phyloP scores from a whole-genome alignment of 2,888 invertebrate species.

The Drosophila prostipennis region DNA sequence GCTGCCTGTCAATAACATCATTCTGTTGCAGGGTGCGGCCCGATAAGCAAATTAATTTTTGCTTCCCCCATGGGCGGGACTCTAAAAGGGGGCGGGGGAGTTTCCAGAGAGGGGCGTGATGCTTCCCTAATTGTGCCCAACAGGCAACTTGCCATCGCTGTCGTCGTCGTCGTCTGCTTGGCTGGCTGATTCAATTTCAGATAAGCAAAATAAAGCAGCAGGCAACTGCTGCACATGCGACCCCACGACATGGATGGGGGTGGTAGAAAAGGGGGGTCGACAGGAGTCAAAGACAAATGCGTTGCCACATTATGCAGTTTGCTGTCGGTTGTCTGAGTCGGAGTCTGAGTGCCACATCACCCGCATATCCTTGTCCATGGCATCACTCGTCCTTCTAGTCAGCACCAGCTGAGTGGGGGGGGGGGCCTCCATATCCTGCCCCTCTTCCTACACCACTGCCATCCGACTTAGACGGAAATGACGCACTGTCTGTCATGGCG shows the following conservation, averaged over 20 bases:
- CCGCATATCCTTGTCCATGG: constrained; percentile 39
- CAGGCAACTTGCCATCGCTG: constrained; percentile 54
- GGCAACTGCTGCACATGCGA: constrained; percentile 66
- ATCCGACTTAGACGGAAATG: constrained; percentile 61
- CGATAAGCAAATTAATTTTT: constrained; percentile 81
- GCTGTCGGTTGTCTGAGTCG: constrained; percentile 40
- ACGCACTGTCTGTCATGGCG: constrained; percentile 58
- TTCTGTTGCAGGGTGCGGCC: constrained; percentile 70
- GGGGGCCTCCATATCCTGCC: background rate
- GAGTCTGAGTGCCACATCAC: constrained; percentile 59
- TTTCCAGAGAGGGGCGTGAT: constrained; percentile 24
- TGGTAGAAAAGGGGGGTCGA: constrained; percentile 11
- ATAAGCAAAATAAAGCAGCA: constrained; percentile 78
- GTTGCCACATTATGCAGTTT: constrained; percentile 74
- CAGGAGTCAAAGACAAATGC: constrained; percentile 72
- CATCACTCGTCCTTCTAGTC: constrained; percentile 14
- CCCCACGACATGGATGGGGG: constrained; percentile 25
- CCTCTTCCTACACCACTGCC: constrained; percentile 5
- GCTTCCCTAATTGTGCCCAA: constrained; percentile 74
- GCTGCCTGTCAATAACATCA: constrained; percentile 74
- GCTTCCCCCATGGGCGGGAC: constrained; percentile 27
- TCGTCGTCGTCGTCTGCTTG: constrained; percentile 60
- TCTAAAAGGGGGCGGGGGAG: background rate
- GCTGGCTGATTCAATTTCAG: constrained; percentile 79
- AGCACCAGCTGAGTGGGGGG: no score